A percentile compares a stretch with the other conserved stretches of the same genome.
phyloP scores from a whole-genome alignment of 1,140 invertebrate genomes.

The Ctenoplectra terminalis region DNA sequence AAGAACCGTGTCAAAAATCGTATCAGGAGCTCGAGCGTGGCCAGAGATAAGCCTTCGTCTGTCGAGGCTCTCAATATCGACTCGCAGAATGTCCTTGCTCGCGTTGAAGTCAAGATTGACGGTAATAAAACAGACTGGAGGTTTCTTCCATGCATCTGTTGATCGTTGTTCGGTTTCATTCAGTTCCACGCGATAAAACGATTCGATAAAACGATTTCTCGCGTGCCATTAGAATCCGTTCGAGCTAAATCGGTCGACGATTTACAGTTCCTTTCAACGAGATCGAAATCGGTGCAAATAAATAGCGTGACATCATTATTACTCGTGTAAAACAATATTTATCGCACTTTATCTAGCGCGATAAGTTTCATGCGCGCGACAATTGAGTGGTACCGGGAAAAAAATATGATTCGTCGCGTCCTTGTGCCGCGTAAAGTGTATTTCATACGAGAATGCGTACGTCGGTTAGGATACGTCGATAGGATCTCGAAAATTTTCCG shows the following conservation, averaged over 20 bases:
- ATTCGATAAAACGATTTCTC: not conserved
- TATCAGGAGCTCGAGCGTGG: not conserved
- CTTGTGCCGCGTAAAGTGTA: not conserved
- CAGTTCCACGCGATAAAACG: not conserved
- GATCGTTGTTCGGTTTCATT: not conserved
- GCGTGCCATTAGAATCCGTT: not conserved
- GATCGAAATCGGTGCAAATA: not conserved
- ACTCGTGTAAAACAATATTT: slow-evolving; percentile 11
- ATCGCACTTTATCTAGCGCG: slow-evolving; percentile 16
- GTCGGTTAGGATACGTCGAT: not conserved
- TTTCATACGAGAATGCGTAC: not conserved
- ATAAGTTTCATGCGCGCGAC: not conserved
- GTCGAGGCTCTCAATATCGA: not conserved
- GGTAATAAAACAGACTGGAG: not conserved
- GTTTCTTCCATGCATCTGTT: not conserved
- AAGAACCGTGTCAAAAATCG: not conserved
- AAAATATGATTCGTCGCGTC: not conserved
- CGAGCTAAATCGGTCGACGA: not conserved
- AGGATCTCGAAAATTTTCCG: not conserved
- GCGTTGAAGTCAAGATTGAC: not conserved
- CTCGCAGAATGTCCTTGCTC: not conserved
- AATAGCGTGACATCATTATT: slow-evolving; percentile 23
- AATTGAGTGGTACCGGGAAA: not conserved
- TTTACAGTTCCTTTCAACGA: not conserved
- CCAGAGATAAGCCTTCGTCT: too few species aligned